Evolutionary conservation across 2,888 invertebrate species (phyloP).

Genomic region (Netelia virgata): DNA sequence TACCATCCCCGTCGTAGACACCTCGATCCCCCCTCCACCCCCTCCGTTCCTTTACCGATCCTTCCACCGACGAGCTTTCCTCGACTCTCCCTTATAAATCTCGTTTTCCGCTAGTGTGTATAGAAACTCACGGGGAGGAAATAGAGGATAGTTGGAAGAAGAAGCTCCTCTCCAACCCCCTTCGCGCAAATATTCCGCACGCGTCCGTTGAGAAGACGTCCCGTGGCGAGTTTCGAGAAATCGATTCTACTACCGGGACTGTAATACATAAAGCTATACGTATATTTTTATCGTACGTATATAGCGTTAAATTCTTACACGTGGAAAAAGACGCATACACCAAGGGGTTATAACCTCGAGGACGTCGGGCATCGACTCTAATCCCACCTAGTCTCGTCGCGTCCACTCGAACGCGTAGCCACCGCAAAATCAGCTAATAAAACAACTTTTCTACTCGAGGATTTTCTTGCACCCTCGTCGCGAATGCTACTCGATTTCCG

Average conservation of each 20-base stretch:
- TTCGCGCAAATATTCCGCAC: slow-evolving; percentile 57
- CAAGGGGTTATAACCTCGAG: slow-evolving; percentile 28
- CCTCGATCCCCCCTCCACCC: neutral
- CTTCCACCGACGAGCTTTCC: slow-evolving; percentile 22
- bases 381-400: slow-evolving; percentile 25
- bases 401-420: slow-evolving; percentile 30
- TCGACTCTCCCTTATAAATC: slow-evolving; percentile 60
- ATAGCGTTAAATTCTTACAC: neutral
- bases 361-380: slow-evolving; percentile 55
- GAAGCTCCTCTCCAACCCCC: neutral
- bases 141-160: slow-evolving; percentile 15
- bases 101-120: slow-evolving; percentile 36
- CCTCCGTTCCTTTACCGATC: slow-evolving; percentile 11
- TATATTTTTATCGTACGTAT: neutral
- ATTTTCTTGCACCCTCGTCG: slow-evolving; percentile 9
- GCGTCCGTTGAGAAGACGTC: slow-evolving; percentile 48
- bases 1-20: neutral
- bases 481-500: neutral
- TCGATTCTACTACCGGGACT: slow-evolving; percentile 43
- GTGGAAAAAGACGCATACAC: neutral
- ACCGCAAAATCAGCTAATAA: slow-evolving; percentile 36
- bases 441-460: slow-evolving; percentile 52
- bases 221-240: slow-evolving; percentile 59
- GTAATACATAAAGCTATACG: neutral
- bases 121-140: slow-evolving; percentile 7